Base-by-base conservation (phyloP, 1,140 invertebrate species). In the Pseudomyrmex sp. region DNA sequence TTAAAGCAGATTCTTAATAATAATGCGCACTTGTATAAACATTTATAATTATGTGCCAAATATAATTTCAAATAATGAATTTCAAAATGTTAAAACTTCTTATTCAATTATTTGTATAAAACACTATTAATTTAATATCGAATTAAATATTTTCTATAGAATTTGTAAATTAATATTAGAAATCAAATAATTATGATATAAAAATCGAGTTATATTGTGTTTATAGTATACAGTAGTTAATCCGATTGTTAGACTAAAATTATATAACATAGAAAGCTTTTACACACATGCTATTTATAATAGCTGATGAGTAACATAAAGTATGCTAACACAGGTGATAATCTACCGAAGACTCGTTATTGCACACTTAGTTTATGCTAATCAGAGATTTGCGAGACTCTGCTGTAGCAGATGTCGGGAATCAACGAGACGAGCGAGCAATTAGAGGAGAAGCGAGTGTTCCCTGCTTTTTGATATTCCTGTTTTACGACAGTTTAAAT, bases 401-500 rank as follows among this genome's bases (percentile, higher is more conserved):
- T 10, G 13, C 10, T 66, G 26, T 15, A 54, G n/a, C 62, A 66
- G 61, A 44, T 68, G 62, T 20, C 23, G 13, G 9, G 62, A 77
- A 15, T 75, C 12, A 61, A 76, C 46, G 59, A 48, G 46, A 75
- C 26, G 35, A 66, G 48, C 74, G 62, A 52, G 74, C 74, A 68
- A 77, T 77, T 77, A 77, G 56, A 66, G 48, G n/a, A 77, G 62
- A 68, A 13, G 50, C 62, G 48, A 8, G 26, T 54, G n/a, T 54
- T 46, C 26, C 62, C 68, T 26, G 48, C 26, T 13, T 68, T 61
- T 65, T 9, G 12, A 18, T 77, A 68, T 54, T 68, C 61, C 48
- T 50, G 20, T 66, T 26, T 54, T 54, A 77, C 74, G 74, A 68
- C n/a, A 66, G 52, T 77, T 77, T 77, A 77, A 77, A 66, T 18